phyloP scores from a whole-genome alignment of 2,797 vertebrate species.

The Gadopsis bispinosus region DNA sequence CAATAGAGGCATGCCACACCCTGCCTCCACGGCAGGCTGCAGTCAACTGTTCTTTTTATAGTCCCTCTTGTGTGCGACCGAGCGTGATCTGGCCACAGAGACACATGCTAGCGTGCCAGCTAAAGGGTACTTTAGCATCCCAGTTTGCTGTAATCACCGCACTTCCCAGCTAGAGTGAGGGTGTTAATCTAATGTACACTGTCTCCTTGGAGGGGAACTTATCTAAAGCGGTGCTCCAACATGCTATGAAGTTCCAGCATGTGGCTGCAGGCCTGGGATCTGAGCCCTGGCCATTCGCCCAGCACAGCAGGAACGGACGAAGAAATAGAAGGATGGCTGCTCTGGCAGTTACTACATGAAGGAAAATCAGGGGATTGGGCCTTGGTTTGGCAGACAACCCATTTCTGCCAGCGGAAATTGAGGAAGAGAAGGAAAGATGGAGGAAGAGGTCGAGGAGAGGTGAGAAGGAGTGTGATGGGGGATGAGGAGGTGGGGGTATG shows the following conservation, averaged over 20 bases:
- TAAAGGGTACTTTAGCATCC: conserved; percentile 46
- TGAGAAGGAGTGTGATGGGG: conserved; percentile 40
- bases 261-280: conserved; percentile 63
- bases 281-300: conserved; percentile 64
- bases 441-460: conserved; percentile 49
- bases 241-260: conserved; percentile 61
- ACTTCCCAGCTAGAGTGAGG: conserved; percentile 48
- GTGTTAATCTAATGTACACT: conserved; percentile 73
- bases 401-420: conserved; percentile 61
- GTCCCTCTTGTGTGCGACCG: conserved; percentile 56
- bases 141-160: conserved; percentile 53
- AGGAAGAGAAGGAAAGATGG: conserved; percentile 39
- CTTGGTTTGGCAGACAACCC: conserved; percentile 66
- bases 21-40: conserved; percentile 64
- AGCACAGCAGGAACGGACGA: conserved; percentile 63
- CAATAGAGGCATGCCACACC: conserved; percentile 64
- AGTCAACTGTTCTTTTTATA: conserved; percentile 76
- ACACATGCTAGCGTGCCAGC: conserved; percentile 42
- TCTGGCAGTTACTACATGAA: conserved; percentile 65
- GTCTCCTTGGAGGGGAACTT: conserved; percentile 57
- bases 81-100: conserved; percentile 65
- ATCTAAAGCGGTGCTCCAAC: conserved; percentile 59
- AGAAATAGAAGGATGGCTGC: conserved; percentile 58
- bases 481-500: conserved; percentile 33
- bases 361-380: conserved; percentile 76